Evolutionary conservation across 2,888 invertebrate species (phyloP).

Genomic region (Microctonus brassicae): DNA sequence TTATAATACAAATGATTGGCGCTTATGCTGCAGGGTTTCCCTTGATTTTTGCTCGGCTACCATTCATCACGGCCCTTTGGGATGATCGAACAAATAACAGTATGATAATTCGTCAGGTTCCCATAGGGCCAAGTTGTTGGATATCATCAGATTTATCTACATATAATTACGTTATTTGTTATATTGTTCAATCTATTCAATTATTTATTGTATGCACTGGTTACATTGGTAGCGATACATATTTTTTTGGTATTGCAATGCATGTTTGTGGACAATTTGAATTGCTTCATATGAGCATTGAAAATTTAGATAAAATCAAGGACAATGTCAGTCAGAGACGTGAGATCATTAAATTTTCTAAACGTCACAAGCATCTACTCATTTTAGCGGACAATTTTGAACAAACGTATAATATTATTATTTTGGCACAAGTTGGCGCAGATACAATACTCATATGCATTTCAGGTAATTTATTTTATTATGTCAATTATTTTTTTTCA

Average conservation of each 20-base stretch:
- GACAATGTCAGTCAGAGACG: neutral
- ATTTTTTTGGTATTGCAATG: constrained; percentile 38
- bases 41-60: constrained; percentile 7
- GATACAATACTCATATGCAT: constrained; percentile 41
- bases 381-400: constrained; percentile 38
- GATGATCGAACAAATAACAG: neutral
- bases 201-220: constrained; percentile 19
- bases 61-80: neutral
- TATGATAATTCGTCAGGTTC: constrained; percentile 17
- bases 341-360: constrained; percentile 8
- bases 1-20: constrained; percentile 24
- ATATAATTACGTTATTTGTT: constrained; percentile 20
- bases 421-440: constrained; percentile 35
- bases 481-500: no score
- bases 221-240: constrained; percentile 29
- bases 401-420: constrained; percentile 39
- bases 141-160: constrained; percentile 11
- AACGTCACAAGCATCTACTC: constrained; percentile 36
- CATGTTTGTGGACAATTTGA: constrained; percentile 41
- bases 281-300: constrained; percentile 10
- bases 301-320: neutral
- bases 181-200: constrained; percentile 22
- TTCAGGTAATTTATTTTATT: constrained; percentile 10
- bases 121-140: constrained; percentile 36
- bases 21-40: constrained; percentile 10